Percentiles rank a stretch among this genome's conserved stretches.
These are phyloP conservation scores for Neoscelio sp. DNA, from an alignment of 2,888 invertebrate genomes.

Conservation along the genomic window DNA sequence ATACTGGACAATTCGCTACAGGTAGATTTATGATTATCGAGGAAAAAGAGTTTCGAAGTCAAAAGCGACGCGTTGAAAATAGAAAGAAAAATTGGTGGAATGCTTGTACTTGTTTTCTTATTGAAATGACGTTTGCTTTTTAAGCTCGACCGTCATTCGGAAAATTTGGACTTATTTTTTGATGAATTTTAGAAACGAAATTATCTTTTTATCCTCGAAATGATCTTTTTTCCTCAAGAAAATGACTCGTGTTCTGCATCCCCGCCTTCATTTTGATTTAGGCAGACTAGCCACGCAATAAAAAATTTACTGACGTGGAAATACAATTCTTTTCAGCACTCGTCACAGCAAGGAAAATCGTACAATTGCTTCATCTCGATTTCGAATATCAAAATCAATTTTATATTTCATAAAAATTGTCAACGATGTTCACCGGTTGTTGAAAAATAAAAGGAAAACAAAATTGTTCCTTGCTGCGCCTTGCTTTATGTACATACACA, in stretches of 20 bases:
- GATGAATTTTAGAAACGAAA: too few species aligned
- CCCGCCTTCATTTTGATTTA: slow-evolving; percentile 15
- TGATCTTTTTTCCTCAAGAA: slow-evolving; percentile 17
- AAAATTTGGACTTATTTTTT: too few species aligned
- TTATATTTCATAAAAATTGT: too few species aligned
- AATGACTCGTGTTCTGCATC: slow-evolving; percentile 1
- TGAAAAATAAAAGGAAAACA: not conserved
- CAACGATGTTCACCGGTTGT: not conserved
- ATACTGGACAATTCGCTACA: slow-evolving; percentile 14
- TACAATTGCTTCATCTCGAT: too few species aligned
- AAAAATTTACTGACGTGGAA: not conserved
- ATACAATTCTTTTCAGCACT: not conserved
- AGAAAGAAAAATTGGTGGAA: too few species aligned
- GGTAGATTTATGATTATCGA: not conserved
- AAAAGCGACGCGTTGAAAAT: too few species aligned
- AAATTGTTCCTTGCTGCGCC: not conserved
- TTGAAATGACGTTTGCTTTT: too few species aligned
- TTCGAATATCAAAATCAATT: too few species aligned
- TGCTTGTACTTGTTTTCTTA: too few species aligned
- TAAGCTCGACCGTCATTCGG: too few species aligned
- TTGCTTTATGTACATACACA: slow-evolving; percentile 1
- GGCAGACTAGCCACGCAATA: slow-evolving; percentile 16
- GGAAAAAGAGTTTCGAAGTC: not conserved
- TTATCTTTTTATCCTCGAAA: slow-evolving; percentile 4
- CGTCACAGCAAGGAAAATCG: too few species aligned